Evolutionary conservation across 1,140 invertebrate species (phyloP), one percentile per base, ranked within the genome.

Genomic region (Neodiprion lecontei): DNA sequence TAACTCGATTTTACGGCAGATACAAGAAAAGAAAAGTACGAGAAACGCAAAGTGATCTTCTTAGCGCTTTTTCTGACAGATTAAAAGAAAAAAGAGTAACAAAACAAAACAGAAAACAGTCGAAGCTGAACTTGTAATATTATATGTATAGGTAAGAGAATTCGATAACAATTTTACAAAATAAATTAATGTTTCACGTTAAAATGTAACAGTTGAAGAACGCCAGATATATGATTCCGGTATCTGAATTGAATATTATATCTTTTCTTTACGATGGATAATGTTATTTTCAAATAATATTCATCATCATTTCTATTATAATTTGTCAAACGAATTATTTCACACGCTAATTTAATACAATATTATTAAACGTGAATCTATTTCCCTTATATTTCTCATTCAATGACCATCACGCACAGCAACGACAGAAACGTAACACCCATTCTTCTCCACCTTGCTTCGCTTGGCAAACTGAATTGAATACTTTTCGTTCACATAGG

Each of bases 391-490:
- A 14, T 61, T 61, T 5, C 53, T 17, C 11, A 17, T 17, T 61
- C n/a, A 61, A 23, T 69, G 40, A 69, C 40, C 67, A 14, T 21
- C 17, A 65, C 61, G 61, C 61, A 65, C 67, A 69, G 67, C 67
- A 23, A 69, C 67, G 67, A 69, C 40, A 21, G 40, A 48, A 40
- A 71, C 70, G 70, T 17, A 50, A 71, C 70, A 40, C 40, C 70
- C 70, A 77, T 78, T 78, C 80, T 77, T 78, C 72, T 72, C 70
- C 76, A 76, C 71, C 28, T 77, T 70, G 74, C 76, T 76, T 28
- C 76, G 75, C 78, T 73, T 72, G 70, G 76, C 76, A 68, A 80
- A 81, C 77, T 79, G 75, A 81, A 75, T 74, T 79, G 67, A 81
- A 74, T 73, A 28, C 9, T 48, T 71, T 50, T 48, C 70, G 70